Percentiles rank a stretch among this genome's conserved stretches.
Evolutionary conservation across 2,888 invertebrate genomes (phyloP).

Genomic region (Malthinus seriepunctatus): DNA sequence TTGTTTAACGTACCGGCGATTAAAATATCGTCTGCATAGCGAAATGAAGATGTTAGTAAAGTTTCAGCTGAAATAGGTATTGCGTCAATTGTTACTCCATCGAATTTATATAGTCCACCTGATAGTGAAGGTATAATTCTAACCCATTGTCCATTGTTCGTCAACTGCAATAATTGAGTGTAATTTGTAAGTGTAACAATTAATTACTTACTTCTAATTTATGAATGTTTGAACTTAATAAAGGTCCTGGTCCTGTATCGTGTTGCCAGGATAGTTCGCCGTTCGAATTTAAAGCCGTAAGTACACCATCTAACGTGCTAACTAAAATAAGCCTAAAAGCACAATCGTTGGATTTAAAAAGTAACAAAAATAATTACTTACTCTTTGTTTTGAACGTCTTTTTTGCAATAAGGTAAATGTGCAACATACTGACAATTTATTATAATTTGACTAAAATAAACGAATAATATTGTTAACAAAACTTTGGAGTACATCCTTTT

Average conservation of each 20-base stretch:
- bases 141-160: constrained; percentile 82
- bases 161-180: constrained; percentile 62
- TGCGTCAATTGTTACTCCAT: constrained; percentile 85
- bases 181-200: neutral
- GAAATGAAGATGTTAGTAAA: constrained; percentile 83
- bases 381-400: constrained; percentile 14
- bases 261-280: constrained; percentile 79
- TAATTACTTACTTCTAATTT: constrained; percentile 70
- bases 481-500: too few relatives aligned
- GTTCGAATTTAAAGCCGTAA: constrained; percentile 78
- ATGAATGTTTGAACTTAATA: constrained; percentile 89
- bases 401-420: constrained; percentile 20
- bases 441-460: too few relatives aligned
- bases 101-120: constrained; percentile 90
- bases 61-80: constrained; percentile 86
- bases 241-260: constrained; percentile 72
- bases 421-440: constrained; percentile 14
- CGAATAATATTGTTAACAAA: too few relatives aligned
- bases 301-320: constrained; percentile 87
- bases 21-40: constrained; percentile 82
- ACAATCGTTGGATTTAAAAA: neutral
- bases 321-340: constrained; percentile 74
- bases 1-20: constrained; percentile 66
- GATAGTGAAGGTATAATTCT: constrained; percentile 91
- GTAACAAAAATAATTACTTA: constrained; percentile 6